Base-by-base conservation (phyloP, 2,113 vertebrate species). In the Upupa epops region DNA sequence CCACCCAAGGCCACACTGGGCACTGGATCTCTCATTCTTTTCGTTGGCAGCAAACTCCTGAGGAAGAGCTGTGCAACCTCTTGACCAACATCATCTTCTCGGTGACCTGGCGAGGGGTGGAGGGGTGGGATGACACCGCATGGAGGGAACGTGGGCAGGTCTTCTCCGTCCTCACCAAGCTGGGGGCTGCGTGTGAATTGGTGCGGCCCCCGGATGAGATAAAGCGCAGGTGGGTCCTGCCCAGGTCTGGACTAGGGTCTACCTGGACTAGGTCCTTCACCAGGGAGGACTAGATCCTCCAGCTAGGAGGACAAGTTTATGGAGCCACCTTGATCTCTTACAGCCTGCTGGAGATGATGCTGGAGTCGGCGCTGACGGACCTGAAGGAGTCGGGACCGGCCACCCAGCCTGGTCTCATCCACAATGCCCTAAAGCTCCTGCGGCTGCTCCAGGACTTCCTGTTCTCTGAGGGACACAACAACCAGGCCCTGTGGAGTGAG, bases 301-400 rank as follows among this genome's bases (percentile, higher is more conserved):
- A 42, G 40, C 7, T 1, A 24, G 37, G 70, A 45, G 26, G 60
- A 72, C 10, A 51, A 6, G 24, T 17, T 32, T 20, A 1, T 0
- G 3, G 54, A 92, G 68, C 59, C 1, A 0, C 28, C 28, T 42
- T 25, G 37, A 7, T 58, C 13, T 70, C 59, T 52, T 32, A 0
- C 93, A 99, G 99, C 97, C 97, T 99, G 74, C 93, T 99, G 97
- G 99, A 99, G 98, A 99, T 99, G 99, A 99, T 99, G 99, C 93
- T 99, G 97, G 99, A 99, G 95, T 99, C 99, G 0, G 98, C 99
- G 6, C 91, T 99, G 94, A 98, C 98, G 0, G 99, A 99, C 93
- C 95, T 99, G 93, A 98, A 98, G 91, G 98, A 98, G 9, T 96
- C 98, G 4, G 95, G 98, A 2, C 90, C 96, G 0, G 91, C 97